Evolutionary conservation across 2,888 invertebrate species (phyloP).

Genomic region (Smittia sp.): DNA sequence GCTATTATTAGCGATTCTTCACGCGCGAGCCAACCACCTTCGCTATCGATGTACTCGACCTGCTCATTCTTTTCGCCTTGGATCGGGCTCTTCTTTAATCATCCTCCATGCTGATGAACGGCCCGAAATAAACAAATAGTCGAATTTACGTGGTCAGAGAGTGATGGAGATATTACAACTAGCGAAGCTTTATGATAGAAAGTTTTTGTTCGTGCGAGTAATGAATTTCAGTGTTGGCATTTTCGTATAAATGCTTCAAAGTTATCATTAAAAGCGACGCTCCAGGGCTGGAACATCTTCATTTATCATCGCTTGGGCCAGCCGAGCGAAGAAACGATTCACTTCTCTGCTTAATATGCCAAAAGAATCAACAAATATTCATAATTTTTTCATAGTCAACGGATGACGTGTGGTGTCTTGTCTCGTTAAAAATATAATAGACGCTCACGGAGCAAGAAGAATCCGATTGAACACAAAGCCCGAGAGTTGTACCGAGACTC

Average conservation of each 20-base stretch:
- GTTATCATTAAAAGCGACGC: constrained; percentile 11
- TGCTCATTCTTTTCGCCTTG: neutral
- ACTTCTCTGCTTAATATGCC: constrained; percentile 11
- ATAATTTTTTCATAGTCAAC: neutral
- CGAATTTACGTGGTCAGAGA: constrained; percentile 27
- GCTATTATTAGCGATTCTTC: neutral
- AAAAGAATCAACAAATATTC: neutral
- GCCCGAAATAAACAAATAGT: constrained; percentile 34
- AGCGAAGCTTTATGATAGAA: constrained; percentile 37
- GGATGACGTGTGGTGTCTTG: constrained; percentile 29
- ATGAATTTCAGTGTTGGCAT: constrained; percentile 35
- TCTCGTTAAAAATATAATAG: constrained; percentile 38
- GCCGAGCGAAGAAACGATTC: neutral
- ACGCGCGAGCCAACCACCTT: neutral
- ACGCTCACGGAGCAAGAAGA: constrained; percentile 4
- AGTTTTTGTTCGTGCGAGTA: constrained; percentile 32
- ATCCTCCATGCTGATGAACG: constrained; percentile 17
- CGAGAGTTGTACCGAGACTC: neutral
- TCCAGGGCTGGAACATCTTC: constrained; percentile 35
- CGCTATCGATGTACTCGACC: neutral
- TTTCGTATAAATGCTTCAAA: neutral
- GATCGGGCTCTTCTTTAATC: neutral
- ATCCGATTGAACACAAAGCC: constrained; percentile 6
- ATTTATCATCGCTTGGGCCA: constrained; percentile 15
- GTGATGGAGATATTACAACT: neutral